These are phyloP conservation scores for Papilio protenor DNA, from an alignment of 2,888 invertebrate species.

Conservation along the genomic window DNA sequence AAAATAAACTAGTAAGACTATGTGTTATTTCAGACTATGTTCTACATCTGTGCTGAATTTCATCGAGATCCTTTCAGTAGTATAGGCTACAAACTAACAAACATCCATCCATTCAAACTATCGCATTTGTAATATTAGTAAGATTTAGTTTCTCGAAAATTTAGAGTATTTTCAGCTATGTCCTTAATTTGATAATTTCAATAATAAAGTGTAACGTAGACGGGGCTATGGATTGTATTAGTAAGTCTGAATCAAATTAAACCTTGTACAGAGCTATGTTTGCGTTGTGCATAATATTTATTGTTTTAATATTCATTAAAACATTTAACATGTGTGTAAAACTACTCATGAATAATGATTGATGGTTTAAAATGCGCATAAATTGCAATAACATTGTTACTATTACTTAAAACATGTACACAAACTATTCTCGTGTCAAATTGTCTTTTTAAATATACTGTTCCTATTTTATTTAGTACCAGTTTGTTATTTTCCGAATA, in stretches of 20 bases:
- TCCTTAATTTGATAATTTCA: neutral
- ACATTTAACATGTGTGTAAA: conserved; percentile 3
- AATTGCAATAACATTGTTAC: neutral
- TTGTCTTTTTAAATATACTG: neutral
- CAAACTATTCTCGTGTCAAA: neutral
- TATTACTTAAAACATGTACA: neutral
- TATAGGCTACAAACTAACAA: too few species aligned
- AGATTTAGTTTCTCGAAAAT: neutral
- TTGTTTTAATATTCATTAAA: conserved; percentile 9
- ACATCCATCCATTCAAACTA: too few species aligned
- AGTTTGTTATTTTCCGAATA: neutral
- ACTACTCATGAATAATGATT: neutral
- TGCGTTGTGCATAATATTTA: neutral
- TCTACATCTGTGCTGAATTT: too few species aligned
- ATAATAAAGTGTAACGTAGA: neutral
- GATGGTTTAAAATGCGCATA: neutral
- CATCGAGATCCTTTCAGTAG: too few species aligned
- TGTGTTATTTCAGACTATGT: too few species aligned
- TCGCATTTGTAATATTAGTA: too few species aligned
- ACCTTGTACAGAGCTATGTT: neutral
- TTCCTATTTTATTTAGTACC: too few species aligned
- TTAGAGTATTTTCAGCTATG: neutral
- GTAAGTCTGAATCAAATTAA: neutral
- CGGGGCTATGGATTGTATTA: too few species aligned
- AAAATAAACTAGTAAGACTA: too few species aligned